A percentile compares a stretch with the other conserved stretches of the same genome.
Evolutionary conservation across 2,113 vertebrate genomes (phyloP).

Genomic region (Castor canadensis): DNA sequence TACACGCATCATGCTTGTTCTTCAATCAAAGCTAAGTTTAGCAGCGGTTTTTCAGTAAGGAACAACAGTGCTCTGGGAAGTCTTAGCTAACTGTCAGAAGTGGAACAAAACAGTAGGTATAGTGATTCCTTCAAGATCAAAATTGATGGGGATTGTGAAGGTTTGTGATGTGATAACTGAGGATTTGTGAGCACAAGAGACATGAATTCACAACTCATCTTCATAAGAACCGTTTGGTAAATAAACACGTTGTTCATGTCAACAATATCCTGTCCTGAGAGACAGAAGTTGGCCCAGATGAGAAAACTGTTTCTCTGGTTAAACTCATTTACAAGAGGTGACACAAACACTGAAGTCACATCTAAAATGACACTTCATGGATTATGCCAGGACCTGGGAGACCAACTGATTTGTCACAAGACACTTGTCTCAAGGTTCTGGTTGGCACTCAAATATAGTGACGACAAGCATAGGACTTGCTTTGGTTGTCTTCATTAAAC

Average conservation of each 20-base stretch:
- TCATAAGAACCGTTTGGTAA: background rate
- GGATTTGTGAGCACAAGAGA: accelerated
- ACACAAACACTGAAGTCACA: background rate
- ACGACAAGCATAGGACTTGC: accelerated
- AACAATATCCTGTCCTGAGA: accelerated
- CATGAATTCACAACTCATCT: background rate
- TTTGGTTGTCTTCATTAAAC: background rate
- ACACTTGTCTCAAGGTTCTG: too few relatives aligned
- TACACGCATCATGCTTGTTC: accelerated
- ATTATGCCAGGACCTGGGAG: background rate
- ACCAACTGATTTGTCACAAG: background rate
- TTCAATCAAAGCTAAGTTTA: background rate
- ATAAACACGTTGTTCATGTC: background rate
- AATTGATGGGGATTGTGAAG: too few relatives aligned
- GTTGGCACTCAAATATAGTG: background rate
- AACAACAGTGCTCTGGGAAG: accelerated
- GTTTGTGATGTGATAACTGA: accelerated
- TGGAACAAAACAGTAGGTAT: accelerated
- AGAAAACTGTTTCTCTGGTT: background rate
- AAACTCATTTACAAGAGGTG: background rate
- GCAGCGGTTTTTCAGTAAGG: too few relatives aligned
- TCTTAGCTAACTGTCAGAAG: background rate
- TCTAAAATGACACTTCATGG: background rate
- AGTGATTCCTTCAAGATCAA: background rate
- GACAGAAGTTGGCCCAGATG: background rate